Evolutionary conservation across 2,797 vertebrate genomes (phyloP), one percentile per base, ranked within the genome.

Genomic region (Aplochiton taeniatus): DNA sequence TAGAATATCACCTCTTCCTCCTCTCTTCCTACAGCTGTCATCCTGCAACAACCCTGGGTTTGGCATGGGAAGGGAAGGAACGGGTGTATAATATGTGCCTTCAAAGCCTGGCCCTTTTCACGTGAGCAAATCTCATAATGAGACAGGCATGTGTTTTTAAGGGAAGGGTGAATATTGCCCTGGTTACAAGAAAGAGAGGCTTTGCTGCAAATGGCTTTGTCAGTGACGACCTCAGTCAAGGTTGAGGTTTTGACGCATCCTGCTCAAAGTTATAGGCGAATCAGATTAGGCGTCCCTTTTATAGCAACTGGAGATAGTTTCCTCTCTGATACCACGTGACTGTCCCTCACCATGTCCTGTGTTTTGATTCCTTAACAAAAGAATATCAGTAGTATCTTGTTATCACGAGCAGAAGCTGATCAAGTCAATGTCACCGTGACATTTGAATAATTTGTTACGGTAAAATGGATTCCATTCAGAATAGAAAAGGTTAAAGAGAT

Each of bases 11-110:
- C 83, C 89, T 83, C 86, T 85, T 86, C 84, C 31, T 31, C 83
- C 75, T 74, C 76, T 19, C 49, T 49, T 82, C 76, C 79, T 89
- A 90, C 89, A 91, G 90, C 88, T 91, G 90, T 84, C 89, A 91
- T 91, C 89, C 90, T 90, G 89, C 88, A 92, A 89, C 79, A 78
- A 73, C 76, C 72, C 69, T 66, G 54, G 52, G 52, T 46, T 42
- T 54, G 18, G 31, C 4, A 14, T 4, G 19, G 11, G 65, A 67
- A 74, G 66, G 58, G 66, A 81, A 65, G 59, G 8, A 11, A 71
- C 66, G 66, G 73, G 82, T 72, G 48, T 65, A 13, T 12, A n/a
- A 14, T 75, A 44, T 72, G 75, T 77, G 80, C 75, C 76, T 79
- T 85, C 76, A 82, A 62, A 78, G 78, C 58, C 68, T 31, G 31